Percentiles rank a stretch among this genome's conserved stretches.
These are phyloP conservation scores for Hecatera dysodea DNA, from an alignment of 2,888 invertebrate species.

Conservation along the genomic window DNA sequence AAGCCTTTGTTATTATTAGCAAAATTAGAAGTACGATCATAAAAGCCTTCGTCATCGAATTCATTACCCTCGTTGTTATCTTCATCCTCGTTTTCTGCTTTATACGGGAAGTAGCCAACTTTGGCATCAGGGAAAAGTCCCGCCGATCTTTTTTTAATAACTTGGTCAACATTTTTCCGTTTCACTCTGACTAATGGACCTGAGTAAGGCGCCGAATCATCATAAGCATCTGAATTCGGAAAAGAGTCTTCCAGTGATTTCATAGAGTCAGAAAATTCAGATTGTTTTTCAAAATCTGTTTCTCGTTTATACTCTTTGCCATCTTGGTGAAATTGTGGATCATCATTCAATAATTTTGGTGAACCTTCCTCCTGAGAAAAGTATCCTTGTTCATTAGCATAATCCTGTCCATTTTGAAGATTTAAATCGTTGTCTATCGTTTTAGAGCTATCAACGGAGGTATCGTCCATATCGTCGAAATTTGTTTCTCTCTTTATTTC, in stretches of 20 bases:
- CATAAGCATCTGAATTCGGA: constrained; percentile 77
- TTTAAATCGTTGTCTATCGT: constrained; percentile 66
- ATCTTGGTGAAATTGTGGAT: constrained; percentile 69
- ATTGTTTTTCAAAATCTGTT: constrained; percentile 66
- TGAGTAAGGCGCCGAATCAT: constrained; percentile 72
- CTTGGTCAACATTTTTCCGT: constrained; percentile 76
- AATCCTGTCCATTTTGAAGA: constrained; percentile 65
- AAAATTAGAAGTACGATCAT: constrained; percentile 82
- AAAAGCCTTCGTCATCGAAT: constrained; percentile 88
- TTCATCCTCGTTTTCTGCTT: constrained; percentile 84
- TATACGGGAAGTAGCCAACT: constrained; percentile 81
- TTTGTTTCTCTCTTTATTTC: constrained; percentile 84
- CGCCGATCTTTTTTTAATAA: constrained; percentile 78
- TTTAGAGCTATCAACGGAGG: constrained; percentile 67
- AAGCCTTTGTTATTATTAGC: constrained; percentile 69
- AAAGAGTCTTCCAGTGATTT: constrained; percentile 87
- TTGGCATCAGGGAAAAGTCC: constrained; percentile 79
- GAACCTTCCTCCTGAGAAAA: constrained; percentile 74
- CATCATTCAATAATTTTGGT: constrained; percentile 74
- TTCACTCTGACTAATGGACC: constrained; percentile 85
- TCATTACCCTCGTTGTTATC: constrained; percentile 88
- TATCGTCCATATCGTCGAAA: constrained; percentile 67
- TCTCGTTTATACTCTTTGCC: constrained; percentile 78
- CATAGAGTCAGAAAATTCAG: constrained; percentile 75
- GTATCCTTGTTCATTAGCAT: constrained; percentile 70